Evolutionary conservation across 2,113 vertebrate genomes (phyloP).

Genomic region (Plecturocebus donacophilus): DNA sequence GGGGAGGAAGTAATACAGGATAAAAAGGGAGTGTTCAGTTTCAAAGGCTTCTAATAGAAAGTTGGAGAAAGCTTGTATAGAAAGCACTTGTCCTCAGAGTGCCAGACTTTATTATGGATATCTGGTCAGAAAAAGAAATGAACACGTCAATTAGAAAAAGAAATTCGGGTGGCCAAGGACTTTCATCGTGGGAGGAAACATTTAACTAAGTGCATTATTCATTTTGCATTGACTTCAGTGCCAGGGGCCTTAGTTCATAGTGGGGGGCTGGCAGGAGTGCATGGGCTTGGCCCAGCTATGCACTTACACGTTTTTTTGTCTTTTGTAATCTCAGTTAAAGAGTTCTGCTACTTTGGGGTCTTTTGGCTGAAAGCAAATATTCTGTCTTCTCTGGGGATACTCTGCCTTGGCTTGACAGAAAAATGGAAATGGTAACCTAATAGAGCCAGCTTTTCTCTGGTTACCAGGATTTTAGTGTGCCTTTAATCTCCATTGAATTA

Average conservation of each 20-base stretch:
- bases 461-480: background rate
- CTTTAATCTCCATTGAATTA: constrained; percentile 64
- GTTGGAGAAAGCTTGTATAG: constrained; percentile 71
- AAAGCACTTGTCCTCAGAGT: constrained; percentile 64
- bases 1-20: constrained; percentile 82
- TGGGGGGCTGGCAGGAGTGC: rapidly evolving
- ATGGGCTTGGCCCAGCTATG: background rate
- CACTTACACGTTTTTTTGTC: background rate
- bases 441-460: background rate
- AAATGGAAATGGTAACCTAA: background rate
- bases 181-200: background rate
- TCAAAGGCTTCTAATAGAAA: constrained; percentile 83
- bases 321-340: background rate
- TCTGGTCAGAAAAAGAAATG: constrained; percentile 44
- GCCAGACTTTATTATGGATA: constrained; percentile 74
- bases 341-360: background rate
- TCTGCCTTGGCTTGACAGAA: background rate
- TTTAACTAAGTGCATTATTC: background rate
- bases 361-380: background rate
- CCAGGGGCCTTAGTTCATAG: background rate
- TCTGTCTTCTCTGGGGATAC: background rate
- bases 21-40: constrained; percentile 83
- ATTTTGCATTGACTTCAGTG: background rate
- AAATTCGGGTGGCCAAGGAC: background rate
- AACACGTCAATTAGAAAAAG: background rate